Percentiles rank a stretch among this genome's conserved stretches.
phyloP scores from a whole-genome alignment of 2,113 vertebrate genomes.

The Bungarus multicinctus region DNA sequence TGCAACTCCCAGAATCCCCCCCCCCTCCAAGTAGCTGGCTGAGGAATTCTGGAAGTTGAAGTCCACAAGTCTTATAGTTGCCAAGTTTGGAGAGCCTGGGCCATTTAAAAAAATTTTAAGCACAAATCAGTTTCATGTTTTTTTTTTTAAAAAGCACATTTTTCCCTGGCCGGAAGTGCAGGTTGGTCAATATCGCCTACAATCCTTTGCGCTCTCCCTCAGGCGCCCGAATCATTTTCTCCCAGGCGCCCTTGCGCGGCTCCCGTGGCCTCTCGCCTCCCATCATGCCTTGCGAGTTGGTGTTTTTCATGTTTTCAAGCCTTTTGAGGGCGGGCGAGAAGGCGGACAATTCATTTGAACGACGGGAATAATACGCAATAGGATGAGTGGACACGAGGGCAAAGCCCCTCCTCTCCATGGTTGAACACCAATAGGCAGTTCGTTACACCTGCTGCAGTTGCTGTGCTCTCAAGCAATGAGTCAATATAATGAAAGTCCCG shows the following conservation, averaged over 20 bases:
- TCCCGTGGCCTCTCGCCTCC: not conserved
- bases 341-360: not conserved
- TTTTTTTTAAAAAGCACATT: not conserved
- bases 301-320: fast-evolving
- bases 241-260: not conserved
- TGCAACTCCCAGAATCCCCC: not conserved
- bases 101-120: not conserved
- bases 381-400: too few relatives aligned
- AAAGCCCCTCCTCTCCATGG: not conserved
- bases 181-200: not conserved
- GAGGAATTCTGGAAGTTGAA: not conserved
- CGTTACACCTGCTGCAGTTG: constrained; percentile 10
- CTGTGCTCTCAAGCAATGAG: not conserved
- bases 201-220: not conserved
- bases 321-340: fast-evolving
- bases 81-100: not conserved
- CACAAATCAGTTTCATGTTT: not conserved
- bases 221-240: not conserved
- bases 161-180: too few relatives aligned
- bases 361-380: not conserved
- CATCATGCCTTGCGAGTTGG: fast-evolving
- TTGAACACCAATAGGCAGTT: not conserved
- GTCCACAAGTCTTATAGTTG: not conserved
- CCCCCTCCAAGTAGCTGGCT: not conserved
- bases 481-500: not conserved